Evolutionary conservation across 2,113 vertebrate genomes (phyloP).

Genomic region (Procapra przewalskii): DNA sequence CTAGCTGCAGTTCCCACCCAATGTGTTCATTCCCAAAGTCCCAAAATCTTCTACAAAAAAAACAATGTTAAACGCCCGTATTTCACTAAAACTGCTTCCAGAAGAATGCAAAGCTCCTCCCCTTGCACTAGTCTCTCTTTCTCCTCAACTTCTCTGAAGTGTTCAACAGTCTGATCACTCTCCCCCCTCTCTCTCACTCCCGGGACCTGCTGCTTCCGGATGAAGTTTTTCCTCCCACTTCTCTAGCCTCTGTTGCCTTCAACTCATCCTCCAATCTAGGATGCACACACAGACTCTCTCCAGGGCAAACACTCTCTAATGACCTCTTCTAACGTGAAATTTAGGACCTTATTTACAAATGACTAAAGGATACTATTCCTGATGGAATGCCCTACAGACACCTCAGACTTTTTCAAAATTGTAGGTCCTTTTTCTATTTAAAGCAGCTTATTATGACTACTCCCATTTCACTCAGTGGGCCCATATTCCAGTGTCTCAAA

Average conservation of each 20-base stretch:
- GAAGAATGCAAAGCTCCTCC: neutral
- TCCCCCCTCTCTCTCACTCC: neutral
- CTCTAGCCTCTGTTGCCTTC: neutral
- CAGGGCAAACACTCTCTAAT: neutral
- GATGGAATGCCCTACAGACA: neutral
- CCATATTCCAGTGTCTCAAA: neutral
- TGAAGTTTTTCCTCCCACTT: neutral
- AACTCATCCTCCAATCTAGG: neutral
- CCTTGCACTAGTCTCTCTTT: neutral
- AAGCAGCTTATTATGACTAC: neutral
- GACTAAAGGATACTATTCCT: neutral
- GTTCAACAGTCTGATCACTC: neutral
- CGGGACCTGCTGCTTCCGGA: neutral
- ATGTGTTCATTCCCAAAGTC: neutral
- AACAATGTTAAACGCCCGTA: neutral
- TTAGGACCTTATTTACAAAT: neutral
- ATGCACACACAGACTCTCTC: neutral
- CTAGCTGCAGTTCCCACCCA: neutral
- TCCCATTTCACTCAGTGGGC: neutral
- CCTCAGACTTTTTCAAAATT: neutral
- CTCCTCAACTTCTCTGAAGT: neutral
- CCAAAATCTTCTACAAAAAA: neutral
- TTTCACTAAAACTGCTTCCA: neutral
- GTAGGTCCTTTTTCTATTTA: slow-evolving; percentile 8
- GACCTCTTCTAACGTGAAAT: neutral